A percentile compares a stretch with the other conserved stretches of the same genome.
These are phyloP conservation scores for Neria commutata DNA, from an alignment of 2,888 invertebrate genomes.

Conservation along the genomic window DNA sequence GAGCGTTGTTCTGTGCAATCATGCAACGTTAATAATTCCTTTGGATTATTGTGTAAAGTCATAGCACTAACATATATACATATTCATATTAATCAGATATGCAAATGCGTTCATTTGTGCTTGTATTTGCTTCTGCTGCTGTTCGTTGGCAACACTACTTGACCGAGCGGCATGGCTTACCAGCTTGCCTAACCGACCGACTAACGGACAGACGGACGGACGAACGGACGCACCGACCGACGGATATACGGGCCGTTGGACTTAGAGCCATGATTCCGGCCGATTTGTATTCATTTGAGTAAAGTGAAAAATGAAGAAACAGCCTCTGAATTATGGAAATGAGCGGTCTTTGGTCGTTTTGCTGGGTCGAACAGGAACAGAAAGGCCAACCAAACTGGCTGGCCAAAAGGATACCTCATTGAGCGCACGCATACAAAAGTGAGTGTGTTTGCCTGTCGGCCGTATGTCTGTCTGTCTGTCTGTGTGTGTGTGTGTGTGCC, in stretches of 20 bases:
- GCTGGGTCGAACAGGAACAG: no score
- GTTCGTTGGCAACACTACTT: neutral
- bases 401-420: no score
- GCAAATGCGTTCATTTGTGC: conserved; percentile 37
- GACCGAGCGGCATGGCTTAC: no score
- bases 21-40: conserved; percentile 30
- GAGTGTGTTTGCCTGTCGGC: no score
- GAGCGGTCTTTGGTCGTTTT: neutral
- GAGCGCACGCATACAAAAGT: no score
- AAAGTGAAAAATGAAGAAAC: neutral
- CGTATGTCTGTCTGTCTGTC: no score
- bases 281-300: neutral
- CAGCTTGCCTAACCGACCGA: neutral
- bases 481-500: no score
- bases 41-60: conserved; percentile 40
- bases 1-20: neutral
- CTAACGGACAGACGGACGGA: neutral
- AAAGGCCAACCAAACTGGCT: no score
- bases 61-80: conserved; percentile 34
- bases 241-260: neutral
- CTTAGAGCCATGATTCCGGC: neutral
- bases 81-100: conserved; percentile 54
- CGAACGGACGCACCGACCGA: neutral
- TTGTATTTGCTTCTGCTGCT: neutral
- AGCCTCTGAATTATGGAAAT: neutral